Percentiles rank a stretch among this genome's conserved stretches.
These are phyloP conservation scores for Synanthedon tipuliformis DNA, from an alignment of 2,888 invertebrate species.

Conservation along the genomic window DNA sequence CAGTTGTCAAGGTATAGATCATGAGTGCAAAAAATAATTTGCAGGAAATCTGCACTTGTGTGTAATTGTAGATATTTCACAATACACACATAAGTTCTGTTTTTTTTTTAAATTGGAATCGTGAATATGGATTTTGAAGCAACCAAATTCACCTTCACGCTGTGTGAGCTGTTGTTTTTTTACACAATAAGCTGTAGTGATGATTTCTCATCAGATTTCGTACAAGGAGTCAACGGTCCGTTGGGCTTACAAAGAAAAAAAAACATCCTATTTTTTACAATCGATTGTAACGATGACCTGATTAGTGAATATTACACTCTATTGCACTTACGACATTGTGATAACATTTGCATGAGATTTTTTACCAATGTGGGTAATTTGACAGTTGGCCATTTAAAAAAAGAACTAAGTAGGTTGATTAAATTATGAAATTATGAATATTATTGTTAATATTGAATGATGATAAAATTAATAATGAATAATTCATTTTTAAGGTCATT, in stretches of 20 bases:
- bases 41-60: no score
- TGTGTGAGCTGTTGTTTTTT: slow-evolving; percentile 9
- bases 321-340: background rate
- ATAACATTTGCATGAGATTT: background rate
- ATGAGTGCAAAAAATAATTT: no score
- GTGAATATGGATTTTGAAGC: background rate
- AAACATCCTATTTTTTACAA: slow-evolving; percentile 17
- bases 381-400: no score
- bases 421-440: no score
- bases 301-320: background rate
- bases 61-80: no score
- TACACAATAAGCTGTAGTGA: slow-evolving; percentile 5
- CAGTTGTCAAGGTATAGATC: no score
- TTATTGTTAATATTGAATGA: no score
- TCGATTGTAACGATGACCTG: slow-evolving; percentile 2
- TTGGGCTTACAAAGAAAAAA: slow-evolving; percentile 4
- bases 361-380: background rate
- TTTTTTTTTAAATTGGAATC: background rate
- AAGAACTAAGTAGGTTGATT: no score
- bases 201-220: slow-evolving; percentile 25
- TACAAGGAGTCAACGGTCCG: slow-evolving; percentile 20
- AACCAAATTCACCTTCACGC: slow-evolving; percentile 17
- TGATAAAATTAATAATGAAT: no score
- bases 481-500: no score
- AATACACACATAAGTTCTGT: no score